Base-by-base conservation (phyloP, 30 jellyfish, hydroid and myxozoan species). In the Sanderia malayensis region DNA sequence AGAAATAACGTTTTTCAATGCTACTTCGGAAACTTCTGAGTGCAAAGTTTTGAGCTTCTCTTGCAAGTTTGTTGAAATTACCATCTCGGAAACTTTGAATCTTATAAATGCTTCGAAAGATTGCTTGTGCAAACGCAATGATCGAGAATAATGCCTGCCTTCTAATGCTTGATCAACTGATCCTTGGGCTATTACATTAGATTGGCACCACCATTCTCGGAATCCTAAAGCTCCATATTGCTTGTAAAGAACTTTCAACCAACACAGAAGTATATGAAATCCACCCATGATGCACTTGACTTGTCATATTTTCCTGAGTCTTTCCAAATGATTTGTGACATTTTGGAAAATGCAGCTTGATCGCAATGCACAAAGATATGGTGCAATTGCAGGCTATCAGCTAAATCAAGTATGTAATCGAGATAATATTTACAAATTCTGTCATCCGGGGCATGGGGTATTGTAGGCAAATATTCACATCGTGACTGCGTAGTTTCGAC, bases 281-380 rank as follows among this genome's bases (percentile, higher is more conserved):
- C 73, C 49, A 27, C 20, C 73, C 49, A 60, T 60, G 49, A 20
- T 60, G 53, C 46, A 60, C 49, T 60, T 31, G 46, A 23, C 49
- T 25, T 60, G 73, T 60, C 49, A 31, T 25, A 60, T 31, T 60
- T 60, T 27, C 73, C 73, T 60, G 49, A 60, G 22, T 60, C 49
- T 27, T 60, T 60, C 73, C 73, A 60, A 27, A 60, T 60, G 46
- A 60, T 60, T 60, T 25, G 73, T 23, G 73, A 60, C 73, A 60
- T 31, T 60, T 60, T 60, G 73, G 46, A 60, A 31, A 60, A 60
- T 25, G 23, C 73, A 60, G 73, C 73, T 60, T 27, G 46, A 25
- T 31, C 73, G 22, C 73, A 60, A 31, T 60, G 73, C 73, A 60
- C 49, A 60, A 60, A 60, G 49, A 60, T 60, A 60, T 60, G 73